Base-by-base conservation (phyloP, 1,140 invertebrate species). In the Oreohelix idahoensis region DNA sequence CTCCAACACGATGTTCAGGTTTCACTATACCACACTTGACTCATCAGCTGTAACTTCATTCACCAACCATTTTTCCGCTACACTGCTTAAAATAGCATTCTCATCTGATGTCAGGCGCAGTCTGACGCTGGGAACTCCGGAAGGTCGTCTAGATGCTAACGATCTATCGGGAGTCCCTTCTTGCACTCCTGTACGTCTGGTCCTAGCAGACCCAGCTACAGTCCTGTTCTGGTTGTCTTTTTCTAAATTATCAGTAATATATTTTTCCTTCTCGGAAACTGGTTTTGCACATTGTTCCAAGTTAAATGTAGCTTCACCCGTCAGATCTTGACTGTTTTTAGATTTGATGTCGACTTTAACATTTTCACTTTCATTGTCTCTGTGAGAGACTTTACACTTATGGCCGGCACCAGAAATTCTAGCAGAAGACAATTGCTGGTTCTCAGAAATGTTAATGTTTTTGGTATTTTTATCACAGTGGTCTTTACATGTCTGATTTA, bases 101-200 rank as follows among this genome's bases (percentile, higher is more conserved):
- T 76, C 74, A 17, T 76, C 74, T 32, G 39, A 29, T 15, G 83
- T 84, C 38, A 86, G 69, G n/a, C 76, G 70, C 49, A 73, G 70
- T n/a, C 85, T 80, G 23, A 86, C 81, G 11, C 81, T 63, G 0
- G 85, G 85, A 35, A 86, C 53, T 0, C 85, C 85, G 0, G 85
- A 84, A 20, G 85, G 85, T 42, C 85, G 77, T 11, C 85, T 42
- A 13, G 49, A 49, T 4, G 85, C 81, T 35, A 86, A 70, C 23
- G 36, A 81, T 10, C 42, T 66, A 0, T 38, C 39, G 0, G 69
- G 45, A 5, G 53, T 29, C 13, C 45, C 20, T 36, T 13, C 11
- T 53, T 53, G 26, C 1, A 29, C n/a, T 51, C n/a, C 39, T n/a
- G 32, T 5, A 4, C 15, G 49, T 29, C 45, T 4, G 23, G 2